Conservation (phyloP, 2,113 vertebrate species). For the Pseudolaguvia tuberculata region DNA sequence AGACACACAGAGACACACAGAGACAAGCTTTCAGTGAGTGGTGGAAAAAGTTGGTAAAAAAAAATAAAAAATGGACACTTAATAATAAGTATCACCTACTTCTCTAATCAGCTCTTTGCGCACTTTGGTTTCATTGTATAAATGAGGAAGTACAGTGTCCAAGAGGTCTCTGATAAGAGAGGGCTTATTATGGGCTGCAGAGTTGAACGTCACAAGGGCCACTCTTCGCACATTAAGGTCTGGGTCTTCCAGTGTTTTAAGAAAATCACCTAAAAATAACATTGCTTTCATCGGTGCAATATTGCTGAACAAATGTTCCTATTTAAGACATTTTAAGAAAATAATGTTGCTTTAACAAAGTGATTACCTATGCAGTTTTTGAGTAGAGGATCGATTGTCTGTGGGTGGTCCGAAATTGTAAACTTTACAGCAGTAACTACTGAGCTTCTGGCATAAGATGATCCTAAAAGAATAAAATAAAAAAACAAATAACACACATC, state of each 20-base stretch:
- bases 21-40: no score
- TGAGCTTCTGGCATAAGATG: slow-evolving; percentile 94
- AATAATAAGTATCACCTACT: slow-evolving; percentile 63
- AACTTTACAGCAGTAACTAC: slow-evolving; percentile 98
- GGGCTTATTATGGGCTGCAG: slow-evolving; percentile 95
- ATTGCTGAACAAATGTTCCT: no score
- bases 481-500: neutral
- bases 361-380: slow-evolving; percentile 94
- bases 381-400: slow-evolving; percentile 91
- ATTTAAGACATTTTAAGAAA: no score
- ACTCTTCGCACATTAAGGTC: slow-evolving; percentile 96
- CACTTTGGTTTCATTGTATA: slow-evolving; percentile 98
- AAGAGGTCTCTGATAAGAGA: slow-evolving; percentile 95
- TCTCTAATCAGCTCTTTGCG: slow-evolving; percentile 96
- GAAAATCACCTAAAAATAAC: slow-evolving; percentile 81
- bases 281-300: no score
- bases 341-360: no score
- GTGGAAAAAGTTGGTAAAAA: no score
- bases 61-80: no score
- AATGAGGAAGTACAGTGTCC: slow-evolving; percentile 92
- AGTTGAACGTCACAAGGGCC: slow-evolving; percentile 96
- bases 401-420: slow-evolving; percentile 97
- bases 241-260: slow-evolving; percentile 95
- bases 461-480: slow-evolving; percentile 72
- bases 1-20: no score